Percentiles rank a stretch among this genome's conserved stretches.
Conservation (phyloP, 2,113 vertebrate genomes). For the Patagioenas fasciata region DNA sequence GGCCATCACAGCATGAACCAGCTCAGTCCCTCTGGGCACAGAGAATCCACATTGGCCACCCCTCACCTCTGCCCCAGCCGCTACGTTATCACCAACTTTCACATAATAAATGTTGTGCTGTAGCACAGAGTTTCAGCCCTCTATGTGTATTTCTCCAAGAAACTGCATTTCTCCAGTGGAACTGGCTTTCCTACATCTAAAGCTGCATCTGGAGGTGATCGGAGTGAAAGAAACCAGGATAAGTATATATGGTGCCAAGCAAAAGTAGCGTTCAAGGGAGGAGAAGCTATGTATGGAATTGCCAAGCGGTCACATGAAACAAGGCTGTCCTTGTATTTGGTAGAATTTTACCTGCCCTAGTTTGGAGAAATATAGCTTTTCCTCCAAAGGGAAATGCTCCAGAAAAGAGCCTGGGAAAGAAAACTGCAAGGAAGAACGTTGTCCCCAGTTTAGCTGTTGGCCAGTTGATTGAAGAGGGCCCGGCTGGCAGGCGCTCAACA, state of each 20-base stretch:
- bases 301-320: not conserved
- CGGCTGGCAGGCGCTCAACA: not conserved
- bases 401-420: not conserved
- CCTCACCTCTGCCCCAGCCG: too few species aligned
- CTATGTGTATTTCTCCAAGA: not conserved
- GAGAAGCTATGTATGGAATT: not conserved
- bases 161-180: not conserved
- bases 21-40: not conserved
- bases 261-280: not conserved
- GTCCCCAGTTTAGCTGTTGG: not conserved
- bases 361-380: not conserved
- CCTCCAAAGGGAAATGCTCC: not conserved
- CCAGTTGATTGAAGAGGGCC: not conserved
- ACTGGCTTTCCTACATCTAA: not conserved
- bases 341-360: not conserved
- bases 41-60: not conserved
- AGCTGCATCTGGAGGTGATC: not conserved
- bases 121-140: not conserved
- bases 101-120: not conserved
- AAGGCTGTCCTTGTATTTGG: not conserved
- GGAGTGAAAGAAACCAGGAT: not conserved
- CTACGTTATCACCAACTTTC: not conserved
- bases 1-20: not conserved
- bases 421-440: not conserved
- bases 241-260: accelerated